Evolutionary conservation across 1,140 invertebrate species (phyloP).

Genomic region (Drosophila sturtevanti): DNA sequence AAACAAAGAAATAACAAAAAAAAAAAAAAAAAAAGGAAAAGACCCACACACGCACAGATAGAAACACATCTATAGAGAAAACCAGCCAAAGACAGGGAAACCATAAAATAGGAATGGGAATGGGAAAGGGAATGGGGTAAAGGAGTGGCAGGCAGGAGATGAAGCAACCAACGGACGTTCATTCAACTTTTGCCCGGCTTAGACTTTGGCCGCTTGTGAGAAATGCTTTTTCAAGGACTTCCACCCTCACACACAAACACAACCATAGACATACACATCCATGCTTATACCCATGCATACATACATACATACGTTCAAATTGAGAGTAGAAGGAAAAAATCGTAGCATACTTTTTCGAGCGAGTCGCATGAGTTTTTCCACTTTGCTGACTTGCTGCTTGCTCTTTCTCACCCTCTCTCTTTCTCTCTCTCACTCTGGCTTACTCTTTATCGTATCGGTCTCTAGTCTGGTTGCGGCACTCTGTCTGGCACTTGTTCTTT

Average conservation of each 20-base stretch:
- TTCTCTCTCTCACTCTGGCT: conserved; percentile 8
- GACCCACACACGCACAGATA: conserved; percentile 1
- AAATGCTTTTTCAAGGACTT: conserved; percentile 71
- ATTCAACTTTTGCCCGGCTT: conserved; percentile 72
- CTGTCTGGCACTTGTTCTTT: conserved; percentile 7
- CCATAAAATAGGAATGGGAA: neutral
- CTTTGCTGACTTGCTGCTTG: conserved; percentile 64
- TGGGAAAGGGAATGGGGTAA: neutral
- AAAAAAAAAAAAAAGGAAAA: neutral
- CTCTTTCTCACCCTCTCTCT: conserved; percentile 25
- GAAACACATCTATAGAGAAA: neutral
- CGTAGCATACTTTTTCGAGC: conserved; percentile 79
- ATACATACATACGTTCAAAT: conserved; percentile 23
- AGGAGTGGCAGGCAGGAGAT: conserved; percentile 21
- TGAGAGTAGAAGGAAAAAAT: conserved; percentile 47
- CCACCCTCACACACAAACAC: conserved; percentile 42
- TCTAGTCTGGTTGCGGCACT: neutral
- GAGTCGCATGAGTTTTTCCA: conserved; percentile 73
- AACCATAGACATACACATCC: conserved; percentile 9
- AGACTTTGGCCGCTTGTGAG: conserved; percentile 52
- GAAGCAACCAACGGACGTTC: conserved; percentile 47
- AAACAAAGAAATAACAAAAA: neutral
- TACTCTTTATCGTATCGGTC: neutral
- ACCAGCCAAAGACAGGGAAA: conserved; percentile 8
- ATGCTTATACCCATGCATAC: conserved; percentile 4